Evolutionary conservation across 2,113 vertebrate genomes (phyloP), one percentile per base, ranked within the genome.

Genomic region (Tenrec ecaudatus): DNA sequence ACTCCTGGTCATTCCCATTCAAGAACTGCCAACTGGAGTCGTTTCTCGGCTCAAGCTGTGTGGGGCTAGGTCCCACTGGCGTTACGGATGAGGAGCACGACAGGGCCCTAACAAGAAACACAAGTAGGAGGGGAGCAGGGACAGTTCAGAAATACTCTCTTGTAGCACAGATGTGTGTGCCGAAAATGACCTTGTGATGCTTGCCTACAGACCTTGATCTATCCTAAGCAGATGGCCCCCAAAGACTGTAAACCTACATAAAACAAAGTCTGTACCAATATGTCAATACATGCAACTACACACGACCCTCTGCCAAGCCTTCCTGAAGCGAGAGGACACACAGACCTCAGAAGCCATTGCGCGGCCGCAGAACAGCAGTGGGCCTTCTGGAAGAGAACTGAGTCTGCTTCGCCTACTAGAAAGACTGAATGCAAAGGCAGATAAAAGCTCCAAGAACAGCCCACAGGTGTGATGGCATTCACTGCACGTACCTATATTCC

Each of bases 1-100:
- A 96, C 95, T 89, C 95, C 96, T 97, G 95, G 90, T 97, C 96
- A 97, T 95, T 89, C 92, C 93, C 91, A 86, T 93, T 96, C 90
- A 90, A 73, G 87, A 94, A 95, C 64, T 86, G 89, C 94, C 96
- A 96, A 98, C 91, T 95, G 73, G 95, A 98, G 95, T 95, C 94
- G 92, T 88, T 97, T 12, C 96, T 96, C 93, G 80, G 86, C 96
- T 97, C 96, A 97, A 92, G 81, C 69, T 95, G 93, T 93, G 88
- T 95, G 94, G 79, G 96, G 95, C 88, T 89, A 95, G 82, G 60
- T 96, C 88, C 92, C 96, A 87, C 29, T 88, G 86, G 92, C 57
- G 97, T 96, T 95, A 97, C 90, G 95, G 91, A 95, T 94, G 95
- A 97, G 90, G 84, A 96, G 95, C 40, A 95, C 47, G 47, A 68